Conservation (phyloP, 2,888 invertebrate species). For the Drepanosiphum platanoidis region DNA sequence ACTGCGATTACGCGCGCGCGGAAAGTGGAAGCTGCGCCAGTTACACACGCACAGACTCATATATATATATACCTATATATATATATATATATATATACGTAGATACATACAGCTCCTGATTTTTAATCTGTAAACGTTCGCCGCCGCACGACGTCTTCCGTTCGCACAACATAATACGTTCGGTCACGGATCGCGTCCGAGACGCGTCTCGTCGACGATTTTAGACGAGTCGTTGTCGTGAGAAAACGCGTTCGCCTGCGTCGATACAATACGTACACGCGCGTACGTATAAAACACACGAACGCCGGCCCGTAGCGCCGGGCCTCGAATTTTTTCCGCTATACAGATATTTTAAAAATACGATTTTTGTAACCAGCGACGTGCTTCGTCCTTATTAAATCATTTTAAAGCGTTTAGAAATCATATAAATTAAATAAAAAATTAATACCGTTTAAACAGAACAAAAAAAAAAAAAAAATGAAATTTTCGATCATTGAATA, state of each 20-base stretch:
- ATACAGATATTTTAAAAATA: no score
- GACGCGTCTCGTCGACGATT: neutral
- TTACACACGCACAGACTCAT: neutral
- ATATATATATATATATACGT: neutral
- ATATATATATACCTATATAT: neutral
- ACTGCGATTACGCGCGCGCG: constrained; percentile 6
- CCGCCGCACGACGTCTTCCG: neutral
- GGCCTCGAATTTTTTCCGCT: no score
- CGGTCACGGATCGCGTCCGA: neutral
- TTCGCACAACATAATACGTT: neutral
- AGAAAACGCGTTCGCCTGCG: neutral
- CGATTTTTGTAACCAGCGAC: no score
- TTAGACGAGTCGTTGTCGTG: neutral
- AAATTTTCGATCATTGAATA: no score
- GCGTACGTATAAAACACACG: no score
- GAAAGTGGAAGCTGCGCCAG: neutral
- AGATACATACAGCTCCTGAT: neutral
- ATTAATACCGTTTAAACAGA: no score
- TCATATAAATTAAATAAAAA: no score
- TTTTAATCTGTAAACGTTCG: constrained; percentile 36
- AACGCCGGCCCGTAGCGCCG: no score
- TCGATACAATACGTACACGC: neutral
- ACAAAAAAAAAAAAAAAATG: no score
- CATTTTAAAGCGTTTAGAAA: no score
- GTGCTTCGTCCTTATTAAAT: no score